Base-by-base conservation (phyloP, 2,113 vertebrate genomes). In the Seriola dumerili region DNA sequence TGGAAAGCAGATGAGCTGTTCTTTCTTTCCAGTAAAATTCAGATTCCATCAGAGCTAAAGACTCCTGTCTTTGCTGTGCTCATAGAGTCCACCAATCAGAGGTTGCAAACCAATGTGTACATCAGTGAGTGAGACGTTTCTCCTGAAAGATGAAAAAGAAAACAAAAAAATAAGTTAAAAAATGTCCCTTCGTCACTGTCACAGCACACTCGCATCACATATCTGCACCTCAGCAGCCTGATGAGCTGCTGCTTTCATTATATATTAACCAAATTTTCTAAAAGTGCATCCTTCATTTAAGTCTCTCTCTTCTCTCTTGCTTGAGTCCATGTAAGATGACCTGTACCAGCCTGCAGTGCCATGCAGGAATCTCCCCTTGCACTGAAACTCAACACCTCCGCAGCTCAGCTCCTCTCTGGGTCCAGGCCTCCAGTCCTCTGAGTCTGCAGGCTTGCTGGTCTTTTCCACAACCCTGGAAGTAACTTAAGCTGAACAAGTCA, bases 281-380 rank as follows among this genome's bases (percentile, higher is more conserved):
- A 38, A 59, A 23, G 29, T n/a, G 57, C 65, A 79, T 72, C 71
- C 36, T 80, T 81, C 36, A 62, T 83, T 46, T 14, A 29, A 44
- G 59, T 50, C 67, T n/a, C 62, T 78, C 69, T 42, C 50, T 84
- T 52, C 76, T 57, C 58, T 85, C 65, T 52, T 75, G 83, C 72
- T 81, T 32, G 0, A 54, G 78, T 80, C 65, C 34, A 57, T 93
- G 93, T 92, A 94, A 93, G 88, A 82, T 86, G 92, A 95, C 46
- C 90, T 76, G 80, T 12, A 76, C 76, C 79, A 78, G 76, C 23
- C 67, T 77, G 86, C 81, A 69, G 81, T 74, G 84, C 85, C 90
- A 85, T 82, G 80, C 89, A 89, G 90, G 93, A 94, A 93, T 93
- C 92, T 95, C 93, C 92, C 85, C 81, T 95, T 94, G 90, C 93